Evolutionary conservation across 2,888 invertebrate genomes (phyloP).

Genomic region (Drosophila siamana): DNA sequence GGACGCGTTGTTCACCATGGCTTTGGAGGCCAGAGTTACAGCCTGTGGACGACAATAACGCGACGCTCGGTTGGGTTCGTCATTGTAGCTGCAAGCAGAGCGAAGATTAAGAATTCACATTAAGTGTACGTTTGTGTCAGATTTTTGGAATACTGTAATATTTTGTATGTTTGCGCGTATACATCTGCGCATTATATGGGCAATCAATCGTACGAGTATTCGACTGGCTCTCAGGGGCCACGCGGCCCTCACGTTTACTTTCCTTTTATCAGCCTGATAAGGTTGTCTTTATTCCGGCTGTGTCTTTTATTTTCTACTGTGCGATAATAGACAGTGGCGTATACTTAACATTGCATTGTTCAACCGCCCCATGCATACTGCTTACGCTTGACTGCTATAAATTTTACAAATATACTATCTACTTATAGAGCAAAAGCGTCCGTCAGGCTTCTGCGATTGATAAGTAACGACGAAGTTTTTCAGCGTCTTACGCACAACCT

Average conservation of each 20-base stretch:
- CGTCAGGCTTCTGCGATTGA: constrained; percentile 45
- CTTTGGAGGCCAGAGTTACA: constrained; percentile 83
- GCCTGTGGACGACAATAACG: constrained; percentile 85
- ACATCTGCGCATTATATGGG: constrained; percentile 54
- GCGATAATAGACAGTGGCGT: constrained; percentile 43
- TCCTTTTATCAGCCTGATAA: constrained; percentile 59
- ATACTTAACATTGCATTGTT: constrained; percentile 49
- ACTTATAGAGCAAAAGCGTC: constrained; percentile 33
- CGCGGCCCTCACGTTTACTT: constrained; percentile 55
- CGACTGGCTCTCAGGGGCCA: constrained; percentile 21
- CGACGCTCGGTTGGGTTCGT: constrained; percentile 81
- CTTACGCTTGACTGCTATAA: constrained; percentile 8
- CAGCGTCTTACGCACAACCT: constrained; percentile 60
- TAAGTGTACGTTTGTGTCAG: constrained; percentile 7
- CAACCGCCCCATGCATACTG: constrained; percentile 13
- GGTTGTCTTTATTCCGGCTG: constrained; percentile 36
- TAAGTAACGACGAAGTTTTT: constrained; percentile 51
- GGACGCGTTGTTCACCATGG: constrained; percentile 83
- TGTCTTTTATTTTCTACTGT: constrained; percentile 47
- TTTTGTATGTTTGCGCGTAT: constrained; percentile 1
- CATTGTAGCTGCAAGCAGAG: constrained; percentile 79
- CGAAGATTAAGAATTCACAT: constrained; percentile 20
- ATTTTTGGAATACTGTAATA: constrained; percentile 28
- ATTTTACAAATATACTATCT: constrained; percentile 22
- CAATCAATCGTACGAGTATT: constrained; percentile 37